Evolutionary conservation across 2,888 invertebrate species (phyloP).

Genomic region (Lasioglossum pauxillum): DNA sequence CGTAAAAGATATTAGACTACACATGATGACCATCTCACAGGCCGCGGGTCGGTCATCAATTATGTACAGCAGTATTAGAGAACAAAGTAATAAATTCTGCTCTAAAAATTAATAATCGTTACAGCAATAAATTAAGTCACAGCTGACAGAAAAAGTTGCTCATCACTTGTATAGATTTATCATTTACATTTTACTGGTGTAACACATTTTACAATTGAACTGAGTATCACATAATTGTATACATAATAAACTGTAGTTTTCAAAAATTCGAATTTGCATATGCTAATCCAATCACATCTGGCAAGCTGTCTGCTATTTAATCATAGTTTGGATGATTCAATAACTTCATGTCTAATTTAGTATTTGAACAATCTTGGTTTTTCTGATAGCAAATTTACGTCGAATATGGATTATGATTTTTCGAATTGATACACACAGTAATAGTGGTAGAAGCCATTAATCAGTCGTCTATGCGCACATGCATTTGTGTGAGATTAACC

Average conservation of each 20-base stretch:
- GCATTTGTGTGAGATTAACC: not conserved
- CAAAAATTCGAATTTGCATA: not conserved
- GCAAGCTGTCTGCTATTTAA: not conserved
- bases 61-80: not conserved
- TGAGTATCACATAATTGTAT: not conserved
- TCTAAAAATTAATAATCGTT: not conserved
- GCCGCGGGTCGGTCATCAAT: not conserved
- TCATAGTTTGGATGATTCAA: not conserved
- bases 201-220: not conserved
- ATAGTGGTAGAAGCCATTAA: not conserved
- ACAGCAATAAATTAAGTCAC: not conserved
- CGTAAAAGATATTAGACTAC: slow-evolving; percentile 2
- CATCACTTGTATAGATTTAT: not conserved
- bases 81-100: not conserved
- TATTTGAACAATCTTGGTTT: not conserved
- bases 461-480: not conserved
- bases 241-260: not conserved
- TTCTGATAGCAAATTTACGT: not conserved
- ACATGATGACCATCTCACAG: not conserved
- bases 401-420: not conserved
- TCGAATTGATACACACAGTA: not conserved
- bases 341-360: not conserved
- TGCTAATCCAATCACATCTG: not conserved
- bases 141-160: not conserved
- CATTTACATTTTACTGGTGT: no score